Percentiles rank a stretch among this genome's conserved stretches.
Conservation (phyloP, 1,140 invertebrate genomes). For the Philopotamus ludificatus region DNA sequence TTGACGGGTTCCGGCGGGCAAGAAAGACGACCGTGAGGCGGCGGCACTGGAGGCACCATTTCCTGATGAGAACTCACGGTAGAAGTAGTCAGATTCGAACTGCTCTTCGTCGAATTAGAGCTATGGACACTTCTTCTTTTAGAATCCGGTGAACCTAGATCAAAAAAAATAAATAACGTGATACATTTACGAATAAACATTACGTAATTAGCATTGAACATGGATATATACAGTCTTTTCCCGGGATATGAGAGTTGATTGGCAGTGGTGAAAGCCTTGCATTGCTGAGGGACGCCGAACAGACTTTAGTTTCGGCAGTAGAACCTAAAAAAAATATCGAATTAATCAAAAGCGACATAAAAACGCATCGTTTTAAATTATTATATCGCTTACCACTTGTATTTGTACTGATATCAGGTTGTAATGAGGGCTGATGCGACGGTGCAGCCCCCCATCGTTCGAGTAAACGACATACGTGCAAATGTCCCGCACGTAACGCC, state of each 20-base stretch:
- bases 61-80: slow-evolving; percentile 49
- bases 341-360: slow-evolving; percentile 6
- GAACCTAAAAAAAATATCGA: slow-evolving; percentile 53
- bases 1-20: slow-evolving; percentile 15
- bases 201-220: neutral
- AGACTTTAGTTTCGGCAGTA: slow-evolving; percentile 69
- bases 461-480: slow-evolving; percentile 52
- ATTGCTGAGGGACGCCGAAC: slow-evolving; percentile 36
- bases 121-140: slow-evolving; percentile 56
- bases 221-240: slow-evolving; percentile 46
- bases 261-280: slow-evolving; percentile 55
- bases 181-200: slow-evolving; percentile 46
- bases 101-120: slow-evolving; percentile 55
- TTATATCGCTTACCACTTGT: no score
- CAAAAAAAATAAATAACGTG: neutral
- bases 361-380: neutral
- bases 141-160: slow-evolving; percentile 50
- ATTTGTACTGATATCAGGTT: slow-evolving; percentile 30
- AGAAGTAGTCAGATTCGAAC: slow-evolving; percentile 52
- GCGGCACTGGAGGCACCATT: slow-evolving; percentile 37
- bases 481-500: slow-evolving; percentile 58
- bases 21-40: slow-evolving; percentile 21
- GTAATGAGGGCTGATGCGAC: slow-evolving; percentile 13
- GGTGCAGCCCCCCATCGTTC: slow-evolving; percentile 50
- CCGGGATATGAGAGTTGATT: slow-evolving; percentile 51